phyloP scores from a whole-genome alignment of 92 coral and sea anemone genomes.

The Nematostella vectensis region DNA sequence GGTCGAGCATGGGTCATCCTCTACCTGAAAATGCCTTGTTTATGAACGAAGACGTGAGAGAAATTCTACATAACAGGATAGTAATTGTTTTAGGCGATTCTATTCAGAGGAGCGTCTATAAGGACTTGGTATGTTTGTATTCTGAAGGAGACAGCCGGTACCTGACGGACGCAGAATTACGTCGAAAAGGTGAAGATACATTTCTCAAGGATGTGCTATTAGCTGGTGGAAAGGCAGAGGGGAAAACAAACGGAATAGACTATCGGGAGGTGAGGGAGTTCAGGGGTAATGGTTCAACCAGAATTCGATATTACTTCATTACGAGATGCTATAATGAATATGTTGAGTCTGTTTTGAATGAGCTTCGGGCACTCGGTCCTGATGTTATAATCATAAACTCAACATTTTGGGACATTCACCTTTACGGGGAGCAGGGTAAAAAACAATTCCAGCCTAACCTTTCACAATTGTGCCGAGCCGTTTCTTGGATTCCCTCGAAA shows the following conservation, averaged over 20 bases:
- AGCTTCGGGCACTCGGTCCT: constrained; percentile 51
- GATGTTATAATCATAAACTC: constrained; percentile 85
- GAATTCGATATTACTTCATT: constrained; percentile 60
- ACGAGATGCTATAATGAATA: constrained; percentile 80
- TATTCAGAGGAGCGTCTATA: constrained; percentile 81
- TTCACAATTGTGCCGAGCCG: constrained; percentile 40
- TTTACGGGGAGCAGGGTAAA: constrained; percentile 55
- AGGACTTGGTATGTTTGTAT: constrained; percentile 83
- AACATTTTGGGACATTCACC: constrained; percentile 83
- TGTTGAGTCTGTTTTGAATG: constrained; percentile 60
- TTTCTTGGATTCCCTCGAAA: constrained; percentile 28
- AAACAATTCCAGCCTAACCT: constrained; percentile 47
- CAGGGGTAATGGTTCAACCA: constrained; percentile 15
- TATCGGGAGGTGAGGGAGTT: constrained; percentile 86
- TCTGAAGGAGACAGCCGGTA: constrained; percentile 54
- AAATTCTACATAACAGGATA: constrained; percentile 44
- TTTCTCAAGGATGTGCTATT: constrained; percentile 70
- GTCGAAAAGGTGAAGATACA: constrained; percentile 69
- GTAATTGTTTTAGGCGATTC: constrained; percentile 84
- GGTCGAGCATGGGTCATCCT: too few species aligned
- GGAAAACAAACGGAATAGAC: constrained; percentile 41
- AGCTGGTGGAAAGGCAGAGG: constrained; percentile 44
- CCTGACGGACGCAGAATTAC: constrained; percentile 41
- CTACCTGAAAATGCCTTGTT: constrained; percentile 38
- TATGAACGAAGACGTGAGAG: constrained; percentile 42